phyloP scores from a whole-genome alignment of 2,888 invertebrate species.

The Dolichomitus sp. region DNA sequence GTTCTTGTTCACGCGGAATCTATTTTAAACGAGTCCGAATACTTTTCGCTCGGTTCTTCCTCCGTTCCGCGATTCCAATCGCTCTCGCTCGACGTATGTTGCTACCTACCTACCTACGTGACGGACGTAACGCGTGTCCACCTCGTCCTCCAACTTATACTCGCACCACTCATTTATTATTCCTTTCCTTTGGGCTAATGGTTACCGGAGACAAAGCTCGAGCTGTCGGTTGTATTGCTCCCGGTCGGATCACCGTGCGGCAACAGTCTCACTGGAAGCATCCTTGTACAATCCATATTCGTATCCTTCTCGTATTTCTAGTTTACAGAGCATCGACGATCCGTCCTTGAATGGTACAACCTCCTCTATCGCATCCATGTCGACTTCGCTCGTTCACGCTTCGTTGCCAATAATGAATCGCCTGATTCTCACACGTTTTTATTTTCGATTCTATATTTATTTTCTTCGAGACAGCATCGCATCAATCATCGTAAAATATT shows the following conservation, averaged over 20 bases:
- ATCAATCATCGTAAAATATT: conserved; percentile 50
- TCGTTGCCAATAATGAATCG: conserved; percentile 65
- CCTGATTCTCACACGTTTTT: conserved; percentile 28
- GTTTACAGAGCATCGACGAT: conserved; percentile 44
- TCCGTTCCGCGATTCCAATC: conserved; percentile 67
- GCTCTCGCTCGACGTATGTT: conserved; percentile 35
- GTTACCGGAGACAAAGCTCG: conserved; percentile 51
- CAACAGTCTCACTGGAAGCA: conserved; percentile 33
- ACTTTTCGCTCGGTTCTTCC: conserved; percentile 68
- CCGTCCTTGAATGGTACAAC: conserved; percentile 37
- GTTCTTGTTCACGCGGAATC: conserved; percentile 71
- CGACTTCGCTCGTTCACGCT: conserved; percentile 59
- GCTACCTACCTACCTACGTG: conserved; percentile 32
- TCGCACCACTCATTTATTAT: conserved; percentile 56
- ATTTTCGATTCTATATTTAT: conserved; percentile 17
- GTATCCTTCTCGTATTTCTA: conserved; percentile 48
- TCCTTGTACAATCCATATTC: conserved; percentile 20
- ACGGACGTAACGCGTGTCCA: conserved; percentile 60
- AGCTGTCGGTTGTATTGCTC: conserved; percentile 1
- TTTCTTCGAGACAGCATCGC: conserved; percentile 11
- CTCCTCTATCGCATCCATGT: conserved; percentile 38
- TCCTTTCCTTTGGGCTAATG: conserved; percentile 61
- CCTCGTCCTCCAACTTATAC: conserved; percentile 27
- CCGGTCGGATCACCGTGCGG: conserved; percentile 15
- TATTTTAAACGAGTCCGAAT: conserved; percentile 72